A percentile compares a stretch with the other conserved stretches of the same genome.
Conservation (phyloP, 2,888 invertebrate genomes). For the Scaptomyza tumidula region DNA sequence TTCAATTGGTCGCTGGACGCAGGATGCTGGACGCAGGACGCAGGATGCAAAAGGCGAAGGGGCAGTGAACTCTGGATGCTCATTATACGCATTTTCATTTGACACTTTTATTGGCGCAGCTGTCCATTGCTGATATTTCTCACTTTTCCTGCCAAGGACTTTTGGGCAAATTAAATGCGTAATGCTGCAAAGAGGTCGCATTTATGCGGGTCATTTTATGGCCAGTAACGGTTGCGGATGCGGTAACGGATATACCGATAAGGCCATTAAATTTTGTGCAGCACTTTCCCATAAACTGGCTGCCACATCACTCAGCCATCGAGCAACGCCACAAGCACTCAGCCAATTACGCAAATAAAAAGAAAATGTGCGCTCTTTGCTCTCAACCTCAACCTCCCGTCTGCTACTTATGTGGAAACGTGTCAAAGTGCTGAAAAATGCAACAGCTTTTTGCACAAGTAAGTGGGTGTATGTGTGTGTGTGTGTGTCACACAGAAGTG, state of each 20-base stretch:
- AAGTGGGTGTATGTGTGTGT: constrained; percentile 17
- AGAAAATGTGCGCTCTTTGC: constrained; percentile 17
- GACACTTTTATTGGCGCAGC: constrained; percentile 78
- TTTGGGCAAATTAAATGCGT: constrained; percentile 57
- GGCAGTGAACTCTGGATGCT: constrained; percentile 52
- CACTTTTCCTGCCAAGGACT: constrained; percentile 33
- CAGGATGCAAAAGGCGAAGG: constrained; percentile 1
- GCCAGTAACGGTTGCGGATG: constrained; percentile 61
- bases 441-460: constrained; percentile 38
- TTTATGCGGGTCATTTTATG: constrained; percentile 80
- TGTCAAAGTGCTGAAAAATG: constrained; percentile 78
- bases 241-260: constrained; percentile 61
- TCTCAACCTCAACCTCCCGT: constrained; percentile 6
- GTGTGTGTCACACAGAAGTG: constrained; percentile 43
- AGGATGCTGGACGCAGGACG: constrained; percentile 16
- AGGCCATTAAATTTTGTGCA: constrained; percentile 65
- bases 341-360: constrained; percentile 76
- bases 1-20: constrained; percentile 56
- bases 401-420: constrained; percentile 64
- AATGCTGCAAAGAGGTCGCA: constrained; percentile 43
- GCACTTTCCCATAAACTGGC: constrained; percentile 66
- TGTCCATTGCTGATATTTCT: constrained; percentile 63
- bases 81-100: constrained; percentile 74
- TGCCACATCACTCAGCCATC: constrained; percentile 60
- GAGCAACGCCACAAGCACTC: constrained; percentile 52